Evolutionary conservation across 2,797 vertebrate species (phyloP).

Genomic region (Leontopithecus rosalia): DNA sequence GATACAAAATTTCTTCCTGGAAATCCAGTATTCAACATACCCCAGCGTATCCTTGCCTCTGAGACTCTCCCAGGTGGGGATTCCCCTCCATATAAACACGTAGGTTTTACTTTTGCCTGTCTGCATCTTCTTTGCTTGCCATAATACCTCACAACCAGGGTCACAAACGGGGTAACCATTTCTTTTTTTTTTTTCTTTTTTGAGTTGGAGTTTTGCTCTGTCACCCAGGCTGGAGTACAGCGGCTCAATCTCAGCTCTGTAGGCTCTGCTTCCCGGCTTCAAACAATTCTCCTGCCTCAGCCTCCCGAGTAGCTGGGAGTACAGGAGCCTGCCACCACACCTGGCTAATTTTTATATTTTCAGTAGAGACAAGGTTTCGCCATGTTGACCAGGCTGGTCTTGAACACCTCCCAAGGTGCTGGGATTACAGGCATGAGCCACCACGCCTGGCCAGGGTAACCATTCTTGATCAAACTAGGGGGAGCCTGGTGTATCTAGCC

Average conservation of each 20-base stretch:
- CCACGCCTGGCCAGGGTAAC: background rate
- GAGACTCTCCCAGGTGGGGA: background rate
- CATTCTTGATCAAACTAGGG: background rate
- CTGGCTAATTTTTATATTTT: background rate
- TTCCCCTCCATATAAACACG: background rate
- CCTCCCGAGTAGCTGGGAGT: background rate
- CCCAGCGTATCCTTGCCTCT: background rate
- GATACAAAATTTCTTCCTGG: background rate
- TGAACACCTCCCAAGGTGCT: background rate
- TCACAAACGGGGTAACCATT: background rate
- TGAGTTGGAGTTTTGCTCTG: background rate
- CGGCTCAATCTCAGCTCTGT: background rate
- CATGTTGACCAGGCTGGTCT: background rate
- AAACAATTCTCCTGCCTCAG: background rate
- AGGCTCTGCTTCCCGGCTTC: background rate
- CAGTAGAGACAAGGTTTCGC: background rate
- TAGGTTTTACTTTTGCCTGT: background rate
- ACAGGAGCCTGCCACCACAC: background rate
- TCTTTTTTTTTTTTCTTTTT: background rate
- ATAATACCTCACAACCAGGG: background rate
- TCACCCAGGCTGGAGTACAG: background rate
- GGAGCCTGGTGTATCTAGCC: background rate
- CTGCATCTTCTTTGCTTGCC: background rate
- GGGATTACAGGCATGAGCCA: background rate
- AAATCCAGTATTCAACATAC: background rate